Evolutionary conservation across 2,113 vertebrate species (phyloP).

Genomic region (Porphyrio hochstetteri): DNA sequence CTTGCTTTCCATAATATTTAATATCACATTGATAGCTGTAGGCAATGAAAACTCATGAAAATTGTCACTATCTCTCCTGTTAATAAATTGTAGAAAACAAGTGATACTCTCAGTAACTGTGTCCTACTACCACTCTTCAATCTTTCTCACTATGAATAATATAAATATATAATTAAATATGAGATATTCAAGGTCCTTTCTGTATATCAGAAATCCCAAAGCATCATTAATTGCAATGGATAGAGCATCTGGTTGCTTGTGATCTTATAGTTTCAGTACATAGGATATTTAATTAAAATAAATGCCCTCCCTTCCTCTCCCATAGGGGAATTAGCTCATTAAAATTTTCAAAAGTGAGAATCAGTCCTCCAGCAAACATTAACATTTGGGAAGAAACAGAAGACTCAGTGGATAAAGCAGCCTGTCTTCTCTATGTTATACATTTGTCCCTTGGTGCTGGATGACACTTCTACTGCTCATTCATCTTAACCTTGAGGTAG

Average conservation of each 20-base stretch:
- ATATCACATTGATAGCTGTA: background rate
- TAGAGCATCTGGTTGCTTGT: constrained; percentile 31
- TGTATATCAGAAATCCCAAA: constrained; percentile 36
- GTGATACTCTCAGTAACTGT: background rate
- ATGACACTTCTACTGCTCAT: background rate
- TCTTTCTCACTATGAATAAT: background rate
- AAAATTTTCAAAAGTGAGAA: constrained; percentile 15
- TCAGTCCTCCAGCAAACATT: constrained; percentile 40
- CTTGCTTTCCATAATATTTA: background rate
- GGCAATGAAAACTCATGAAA: background rate
- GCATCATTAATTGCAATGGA: constrained; percentile 36
- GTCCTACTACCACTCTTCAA: background rate
- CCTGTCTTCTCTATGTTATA: background rate
- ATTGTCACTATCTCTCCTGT: background rate
- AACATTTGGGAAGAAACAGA: constrained; percentile 10
- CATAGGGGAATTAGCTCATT: constrained; percentile 11
- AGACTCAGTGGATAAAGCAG: background rate
- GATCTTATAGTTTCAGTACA: background rate
- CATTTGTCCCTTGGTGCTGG: background rate
- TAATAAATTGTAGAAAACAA: constrained; percentile 4
- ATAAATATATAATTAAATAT: constrained; percentile 9
- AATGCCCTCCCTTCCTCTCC: background rate
- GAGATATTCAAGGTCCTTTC: constrained; percentile 27
- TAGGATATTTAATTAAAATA: constrained; percentile 31
- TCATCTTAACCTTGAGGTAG: background rate